A percentile compares a stretch with the other conserved stretches of the same genome.
phyloP scores from a whole-genome alignment of 2,113 vertebrate species.

The Eonycteris spelaea region DNA sequence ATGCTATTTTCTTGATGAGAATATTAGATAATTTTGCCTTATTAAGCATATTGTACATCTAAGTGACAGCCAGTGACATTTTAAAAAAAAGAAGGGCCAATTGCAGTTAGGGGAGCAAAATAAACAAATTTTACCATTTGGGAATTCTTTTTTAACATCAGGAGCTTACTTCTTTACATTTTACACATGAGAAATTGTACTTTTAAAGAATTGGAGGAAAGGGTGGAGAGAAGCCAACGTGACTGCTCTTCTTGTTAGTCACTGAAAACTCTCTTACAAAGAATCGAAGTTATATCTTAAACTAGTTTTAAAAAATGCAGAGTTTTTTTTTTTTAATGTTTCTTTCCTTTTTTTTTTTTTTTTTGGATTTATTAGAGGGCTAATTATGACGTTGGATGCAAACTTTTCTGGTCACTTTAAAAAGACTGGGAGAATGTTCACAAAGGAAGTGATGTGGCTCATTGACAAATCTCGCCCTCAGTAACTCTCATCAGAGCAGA shows the following conservation, averaged over 20 bases:
- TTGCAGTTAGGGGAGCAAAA: neutral
- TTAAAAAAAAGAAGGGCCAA: neutral
- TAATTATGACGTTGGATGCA: neutral
- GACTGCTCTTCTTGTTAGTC: neutral
- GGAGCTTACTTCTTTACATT: neutral
- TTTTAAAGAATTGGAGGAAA: neutral
- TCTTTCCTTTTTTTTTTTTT: neutral
- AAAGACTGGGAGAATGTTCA: slow-evolving; percentile 45
- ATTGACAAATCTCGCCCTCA: slow-evolving; percentile 27
- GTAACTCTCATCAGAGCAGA: slow-evolving; percentile 4
- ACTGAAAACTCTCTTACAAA: neutral
- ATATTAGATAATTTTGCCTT: neutral
- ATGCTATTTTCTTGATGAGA: neutral
- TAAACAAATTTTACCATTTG: slow-evolving; percentile 27
- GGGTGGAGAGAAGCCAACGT: neutral
- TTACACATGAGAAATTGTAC: neutral
- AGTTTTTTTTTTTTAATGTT: neutral
- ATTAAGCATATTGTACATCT: neutral
- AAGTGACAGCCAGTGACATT: neutral
- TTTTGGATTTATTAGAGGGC: neutral
- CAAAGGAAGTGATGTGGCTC: slow-evolving; percentile 42
- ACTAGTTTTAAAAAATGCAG: neutral
- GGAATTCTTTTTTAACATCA: slow-evolving; percentile 10
- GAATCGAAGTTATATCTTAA: slow-evolving; percentile 2
- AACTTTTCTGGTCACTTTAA: slow-evolving; percentile 22